Evolutionary conservation across 2,113 vertebrate species (phyloP), one percentile per base, ranked within the genome.

Genomic region (Psittacula cyanocephala): DNA sequence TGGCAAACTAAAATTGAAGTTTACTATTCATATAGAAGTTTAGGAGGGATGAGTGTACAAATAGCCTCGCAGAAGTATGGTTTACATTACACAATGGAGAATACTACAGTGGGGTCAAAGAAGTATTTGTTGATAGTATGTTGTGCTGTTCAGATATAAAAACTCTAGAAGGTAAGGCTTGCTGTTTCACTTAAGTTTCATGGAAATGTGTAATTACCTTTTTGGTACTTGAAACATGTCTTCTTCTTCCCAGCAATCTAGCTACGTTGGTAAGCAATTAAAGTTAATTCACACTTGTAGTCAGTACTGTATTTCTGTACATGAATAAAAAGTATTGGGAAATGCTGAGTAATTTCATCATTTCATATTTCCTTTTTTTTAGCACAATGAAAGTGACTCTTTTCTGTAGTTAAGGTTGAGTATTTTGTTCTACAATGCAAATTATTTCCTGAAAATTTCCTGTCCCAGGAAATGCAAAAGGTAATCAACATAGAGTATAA

Each of bases 391-490:
- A 29, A 82, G 33, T 44, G 29, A 74, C 35, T 59, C 18, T 67
- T 49, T 49, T 50, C 11, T 94, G 33, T 43, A 62, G 20, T 65
- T 83, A 88, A 60, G 12, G 29, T 52, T n/a, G 27, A 90, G 47
- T 87, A 44, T 57, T 89, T 93, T 93, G n/a, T 6, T 94, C 22
- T 43, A n/a, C 2, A 2, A 31, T 67, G 50, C 62, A 68, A 23
- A 76, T 75, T 35, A 41, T 76, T 75, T 85, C 17, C 11, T 83
- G 24, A 86, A 69, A 78, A 57, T 59, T 82, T 69, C 7, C 28
- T 70, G 23, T 76, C n/a, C 80, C 37, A 23, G 63, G 43, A 94
- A 93, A 78, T 89, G 35, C 10, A 57, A 78, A 70, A 90, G 33
- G 19, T 86, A 74, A 78, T 75, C 29, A 39, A n/a, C 35, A 57